Base-by-base conservation (phyloP, 2,888 invertebrate species). In the Acrobasis repandana region DNA sequence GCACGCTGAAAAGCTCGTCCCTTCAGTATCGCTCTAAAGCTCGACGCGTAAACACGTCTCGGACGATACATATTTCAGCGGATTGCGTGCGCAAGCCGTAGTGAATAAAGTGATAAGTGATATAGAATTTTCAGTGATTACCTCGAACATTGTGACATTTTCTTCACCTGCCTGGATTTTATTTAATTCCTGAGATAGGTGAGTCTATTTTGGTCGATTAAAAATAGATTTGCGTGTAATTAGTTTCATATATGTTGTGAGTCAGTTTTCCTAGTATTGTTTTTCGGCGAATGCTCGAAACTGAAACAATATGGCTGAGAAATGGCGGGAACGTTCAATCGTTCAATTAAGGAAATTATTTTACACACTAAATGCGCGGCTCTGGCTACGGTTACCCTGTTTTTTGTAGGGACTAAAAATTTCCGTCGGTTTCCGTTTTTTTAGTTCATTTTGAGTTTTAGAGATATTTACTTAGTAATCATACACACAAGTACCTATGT, bases 141-240 rank as follows among this genome's bases (percentile, higher is more conserved):
- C 67, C 70, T 69, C 73, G 69, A 67, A 71, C 60, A 68, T 62
- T 56, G 64, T 67, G 68, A 71, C 75, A 74, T 81, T 76, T 77
- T 79, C 79, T 83, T 70, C 67, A 69, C 69, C 67, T 67, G 71
- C 68, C 73, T 77, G 80, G 76, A 77, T 79, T 79, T 78, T 75
- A 69, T 75, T 76, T 73, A 33, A 11, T 77, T 86, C 84, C 83
- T 77, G 84, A 82, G 82, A 74, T 75, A 82, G 90, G 91, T 91
- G 83, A 88, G 91, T 70, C 65, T 78, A 83, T 83, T 83, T 79
- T 86, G 80, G 85, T 82, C 86, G 88, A 90, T 90, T 92, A 90
- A 88, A 90, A 90, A 84, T 91, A 91, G 90, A 85, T 80, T 82
- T 78, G 75, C 77, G 77, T 79, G 83, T 86, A 88, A 89, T 90